These are phyloP conservation scores for Pocillopora damicornis DNA, from an alignment of 64 coral and sea anemone genomes.

Conservation along the genomic window DNA sequence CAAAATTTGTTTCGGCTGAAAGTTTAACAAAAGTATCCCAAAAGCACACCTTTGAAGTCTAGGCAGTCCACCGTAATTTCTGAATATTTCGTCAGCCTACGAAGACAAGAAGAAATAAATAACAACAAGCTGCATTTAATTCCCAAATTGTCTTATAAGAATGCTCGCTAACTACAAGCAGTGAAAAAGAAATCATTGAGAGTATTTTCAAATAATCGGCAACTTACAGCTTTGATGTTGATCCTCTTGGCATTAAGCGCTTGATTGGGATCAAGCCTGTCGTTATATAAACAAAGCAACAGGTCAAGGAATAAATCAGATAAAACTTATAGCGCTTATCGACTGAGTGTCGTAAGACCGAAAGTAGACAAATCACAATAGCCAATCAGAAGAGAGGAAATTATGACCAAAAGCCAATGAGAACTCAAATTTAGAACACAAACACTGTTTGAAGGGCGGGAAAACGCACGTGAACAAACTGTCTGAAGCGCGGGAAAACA, in stretches of 20 bases:
- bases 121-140: too few species aligned
- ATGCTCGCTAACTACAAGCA: neutral
- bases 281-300: neutral
- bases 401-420: neutral
- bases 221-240: slow-evolving; percentile 59
- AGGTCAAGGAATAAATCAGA: neutral
- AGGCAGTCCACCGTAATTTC: slow-evolving; percentile 73
- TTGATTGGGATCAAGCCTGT: slow-evolving; percentile 65
- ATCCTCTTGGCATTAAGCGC: slow-evolving; percentile 58
- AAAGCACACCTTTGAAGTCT: slow-evolving; percentile 74
- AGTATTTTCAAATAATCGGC: neutral
- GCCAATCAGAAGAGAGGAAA: too few species aligned
- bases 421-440: too few species aligned
- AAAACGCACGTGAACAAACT: too few species aligned
- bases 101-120: neutral
- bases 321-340: neutral
- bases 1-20: neutral
- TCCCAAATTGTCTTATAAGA: neutral
- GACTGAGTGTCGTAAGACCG: neutral
- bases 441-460: too few species aligned
- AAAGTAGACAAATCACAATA: neutral
- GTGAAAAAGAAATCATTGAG: neutral
- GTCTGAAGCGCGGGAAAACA: too few species aligned
- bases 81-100: slow-evolving; percentile 76
- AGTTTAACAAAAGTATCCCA: neutral